Base-by-base conservation (phyloP, 2,797 vertebrate genomes). In the Lithobates sylvaticus region DNA sequence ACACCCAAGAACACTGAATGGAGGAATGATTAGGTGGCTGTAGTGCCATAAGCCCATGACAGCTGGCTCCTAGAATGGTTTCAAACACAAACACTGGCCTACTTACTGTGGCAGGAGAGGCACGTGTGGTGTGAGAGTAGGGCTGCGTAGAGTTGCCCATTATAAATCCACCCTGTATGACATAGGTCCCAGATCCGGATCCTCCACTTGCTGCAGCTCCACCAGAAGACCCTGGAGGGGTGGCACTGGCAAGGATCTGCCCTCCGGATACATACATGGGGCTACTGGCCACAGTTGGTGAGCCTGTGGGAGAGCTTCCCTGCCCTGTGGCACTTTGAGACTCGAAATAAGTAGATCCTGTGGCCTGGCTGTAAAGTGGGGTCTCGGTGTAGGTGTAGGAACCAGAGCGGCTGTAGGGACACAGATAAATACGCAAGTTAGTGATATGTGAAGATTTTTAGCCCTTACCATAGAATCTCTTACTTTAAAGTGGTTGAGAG, bases 51-150 rank as follows among this genome's bases (percentile, higher is more conserved):
- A 54, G 50, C 16, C 15, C 50, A 54, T 54, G 23, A 39, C 8
- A 39, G 9, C 7, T 39, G 9, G 8, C 9, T 39, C 39, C 6
- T 39, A 26, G 23, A 65, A 65, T 3, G 61, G 61, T 65, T 26
- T 23, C 61, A 65, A 23, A 65, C 23, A 54, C 50, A 65, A 54
- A 65, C 10, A 10, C 61, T 23, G 0, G 29, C 67, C 21, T 64
- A 94, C 97, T 97, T 91, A 98, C 97, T 1, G 97, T 98, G 36
- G 96, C 97, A 74, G 97, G 97, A 0, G 97, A 97, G 86, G 97
- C 97, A 27, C 97, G 96, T 64, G 97, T 97, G 94, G 96, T 97
- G 21, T 96, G 97, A 36, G 96, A 94, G 89, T 96, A 97, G 88
- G 93, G 96, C 92, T 97, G 97, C 82, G 93, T 94, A 92, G 91